Conservation (phyloP, 2,888 invertebrate species). For the Icerya purchasi region DNA sequence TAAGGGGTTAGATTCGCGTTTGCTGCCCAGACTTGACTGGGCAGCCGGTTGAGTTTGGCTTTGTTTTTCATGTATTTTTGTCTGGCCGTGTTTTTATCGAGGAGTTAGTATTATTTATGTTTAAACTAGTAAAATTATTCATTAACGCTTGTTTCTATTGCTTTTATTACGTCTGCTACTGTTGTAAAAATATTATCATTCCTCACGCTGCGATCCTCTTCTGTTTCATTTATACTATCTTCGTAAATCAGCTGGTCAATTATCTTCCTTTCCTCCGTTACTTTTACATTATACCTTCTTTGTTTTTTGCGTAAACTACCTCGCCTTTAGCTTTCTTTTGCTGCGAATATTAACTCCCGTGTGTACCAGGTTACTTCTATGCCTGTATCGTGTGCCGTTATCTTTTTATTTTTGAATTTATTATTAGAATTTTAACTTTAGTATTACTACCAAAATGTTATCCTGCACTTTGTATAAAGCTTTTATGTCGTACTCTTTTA, state of each 20-base stretch:
- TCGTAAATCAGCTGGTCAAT: neutral
- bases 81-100: neutral
- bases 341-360: neutral
- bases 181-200: too few relatives aligned
- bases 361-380: neutral
- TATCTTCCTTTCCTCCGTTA: neutral
- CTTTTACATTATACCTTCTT: too few relatives aligned
- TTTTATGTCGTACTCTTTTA: neutral
- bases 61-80: neutral
- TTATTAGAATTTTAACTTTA: neutral
- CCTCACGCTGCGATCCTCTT: neutral
- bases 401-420: neutral
- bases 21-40: neutral
- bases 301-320: too few relatives aligned
- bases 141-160: neutral
- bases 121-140: neutral
- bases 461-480: neutral
- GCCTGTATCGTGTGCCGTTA: neutral
- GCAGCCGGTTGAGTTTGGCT: neutral
- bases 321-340: too few relatives aligned
- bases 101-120: neutral
- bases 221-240: neutral
- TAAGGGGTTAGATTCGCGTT: neutral
- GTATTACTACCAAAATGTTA: neutral
- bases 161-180: too few relatives aligned